A percentile compares a stretch with the other conserved stretches of the same genome.
These are phyloP conservation scores for Zaprionus bogoriensis DNA, from an alignment of 2,888 invertebrate genomes.

Conservation along the genomic window DNA sequence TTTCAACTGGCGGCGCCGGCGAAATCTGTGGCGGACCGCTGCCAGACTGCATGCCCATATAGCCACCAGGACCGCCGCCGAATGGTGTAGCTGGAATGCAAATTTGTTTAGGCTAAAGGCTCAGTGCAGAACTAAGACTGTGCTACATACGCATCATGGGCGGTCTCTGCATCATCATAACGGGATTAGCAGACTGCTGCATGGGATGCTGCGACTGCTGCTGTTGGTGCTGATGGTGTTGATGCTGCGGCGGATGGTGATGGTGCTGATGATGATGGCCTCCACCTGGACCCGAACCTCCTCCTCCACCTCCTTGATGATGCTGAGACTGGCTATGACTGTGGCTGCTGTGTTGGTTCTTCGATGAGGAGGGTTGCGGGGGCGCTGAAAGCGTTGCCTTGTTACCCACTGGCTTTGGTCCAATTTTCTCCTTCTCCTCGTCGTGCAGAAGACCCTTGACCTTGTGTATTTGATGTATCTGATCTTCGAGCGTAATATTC, in stretches of 20 bases:
- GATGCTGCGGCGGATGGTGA: slow-evolving; percentile 30
- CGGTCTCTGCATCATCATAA: slow-evolving; percentile 83
- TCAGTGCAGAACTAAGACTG: neutral
- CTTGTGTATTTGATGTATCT: slow-evolving; percentile 98
- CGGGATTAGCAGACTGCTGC: slow-evolving; percentile 76
- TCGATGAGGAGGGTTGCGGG: slow-evolving; percentile 76
- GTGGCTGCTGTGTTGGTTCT: slow-evolving; percentile 47
- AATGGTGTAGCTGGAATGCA: slow-evolving; percentile 82
- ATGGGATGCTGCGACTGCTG: slow-evolving; percentile 68
- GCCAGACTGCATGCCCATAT: slow-evolving; percentile 81
- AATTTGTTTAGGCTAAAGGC: neutral
- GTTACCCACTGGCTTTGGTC: slow-evolving; percentile 90
- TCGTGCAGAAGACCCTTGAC: slow-evolving; percentile 96
- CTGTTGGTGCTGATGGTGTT: slow-evolving; percentile 45
- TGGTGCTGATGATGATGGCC: slow-evolving; percentile 37
- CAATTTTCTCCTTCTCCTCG: slow-evolving; percentile 98
- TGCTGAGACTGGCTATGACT: slow-evolving; percentile 50
- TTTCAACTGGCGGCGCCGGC: slow-evolving; percentile 84
- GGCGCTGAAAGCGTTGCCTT: slow-evolving; percentile 80
- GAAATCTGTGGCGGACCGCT: slow-evolving; percentile 75
- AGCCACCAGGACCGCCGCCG: slow-evolving; percentile 80
- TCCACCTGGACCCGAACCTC: slow-evolving; percentile 28
- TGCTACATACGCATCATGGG: slow-evolving; percentile 82
- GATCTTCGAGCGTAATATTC: slow-evolving; percentile 97
- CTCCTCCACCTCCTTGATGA: slow-evolving; percentile 51